Base-by-base conservation (phyloP, 1,140 invertebrate species). In the Diprion similis region DNA sequence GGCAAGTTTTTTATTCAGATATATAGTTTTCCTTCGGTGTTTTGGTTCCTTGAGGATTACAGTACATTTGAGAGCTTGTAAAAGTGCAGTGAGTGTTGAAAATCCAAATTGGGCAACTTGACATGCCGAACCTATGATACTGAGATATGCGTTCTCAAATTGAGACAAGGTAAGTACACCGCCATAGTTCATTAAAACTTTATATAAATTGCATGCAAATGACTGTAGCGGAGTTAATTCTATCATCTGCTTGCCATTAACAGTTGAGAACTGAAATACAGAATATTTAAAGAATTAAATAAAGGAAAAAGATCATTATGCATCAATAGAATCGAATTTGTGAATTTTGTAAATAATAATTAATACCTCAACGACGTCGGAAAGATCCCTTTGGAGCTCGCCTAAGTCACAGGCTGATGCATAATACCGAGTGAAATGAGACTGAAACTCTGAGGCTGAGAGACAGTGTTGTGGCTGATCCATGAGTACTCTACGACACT, bases 61-160 rank as follows among this genome's bases (percentile, higher is more conserved):
- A 15, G 92, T 90, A 76, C 92, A 91, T 37, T 90, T 86, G 18
- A 93, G 83, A 10, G 90, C 87, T 78, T 90, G 88, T 7, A 94
- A 85, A 19, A 93, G 79, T 19, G 87, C 81, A 15, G 76, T 71
- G 8, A 89, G 47, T 15, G 87, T 90, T 10, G 89, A 83, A 79
- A 87, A 92, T 2, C 92, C 91, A 78, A 90, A 91, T 10, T 90
- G 80, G 1, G 89, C 85, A 46, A 90, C 87, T 73, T 89, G 89
- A 46, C 90, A 89, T 46, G 89, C 82, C 51, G 87, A 84, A 9
- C 91, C 91, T 79, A 87, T 92, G 17, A 89, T 81, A 47, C 89
- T 83, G 8, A 89, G 78, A 78, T 91, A 93, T 1, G 88, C 84
- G 11, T 76, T 80, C 75, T 92, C 90, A 75, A 94, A 91, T 48